These are phyloP conservation scores for Enoplolaimus lenunculus DNA, from an alignment of 2,888 invertebrate species.

Conservation along the genomic window DNA sequence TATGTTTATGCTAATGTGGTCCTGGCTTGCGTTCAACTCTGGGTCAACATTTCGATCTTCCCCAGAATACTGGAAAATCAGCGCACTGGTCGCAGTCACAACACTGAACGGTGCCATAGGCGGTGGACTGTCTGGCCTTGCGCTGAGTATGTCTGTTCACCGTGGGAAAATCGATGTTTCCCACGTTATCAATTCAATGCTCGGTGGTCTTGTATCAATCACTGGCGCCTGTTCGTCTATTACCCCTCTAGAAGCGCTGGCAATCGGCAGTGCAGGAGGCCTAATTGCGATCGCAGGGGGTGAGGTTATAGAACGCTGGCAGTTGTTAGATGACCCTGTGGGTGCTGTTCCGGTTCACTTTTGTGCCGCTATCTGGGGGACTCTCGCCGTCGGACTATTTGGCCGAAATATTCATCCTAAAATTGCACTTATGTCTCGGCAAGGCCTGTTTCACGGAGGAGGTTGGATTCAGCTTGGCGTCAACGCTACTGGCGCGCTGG, in stretches of 20 bases:
- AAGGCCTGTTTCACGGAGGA: conserved; percentile 16
- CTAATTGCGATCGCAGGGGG: neutral
- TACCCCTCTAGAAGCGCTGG: conserved; percentile 63
- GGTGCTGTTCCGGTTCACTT: conserved; percentile 73
- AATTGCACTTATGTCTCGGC: neutral
- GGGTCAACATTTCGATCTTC: conserved; percentile 57
- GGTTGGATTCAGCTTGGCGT: conserved; percentile 13
- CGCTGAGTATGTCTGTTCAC: neutral
- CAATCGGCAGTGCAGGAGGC: conserved; percentile 67
- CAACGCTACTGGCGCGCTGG: too few species aligned
- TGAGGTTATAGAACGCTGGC: conserved; percentile 53
- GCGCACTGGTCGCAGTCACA: conserved; percentile 61
- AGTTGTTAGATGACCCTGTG: conserved; percentile 74
- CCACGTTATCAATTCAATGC: conserved; percentile 70
- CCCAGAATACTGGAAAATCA: conserved; percentile 76
- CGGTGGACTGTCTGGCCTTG: conserved; percentile 58
- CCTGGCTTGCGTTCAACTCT: conserved; percentile 86
- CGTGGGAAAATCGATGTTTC: conserved; percentile 59
- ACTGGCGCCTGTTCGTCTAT: conserved; percentile 50
- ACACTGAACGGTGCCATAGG: conserved; percentile 82
- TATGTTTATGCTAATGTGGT: conserved; percentile 86
- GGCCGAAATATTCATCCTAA: neutral
- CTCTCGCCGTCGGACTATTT: conserved; percentile 13
- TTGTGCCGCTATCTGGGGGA: conserved; percentile 18
- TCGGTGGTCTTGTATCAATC: conserved; percentile 70